phyloP scores from a whole-genome alignment of 2,888 invertebrate genomes.

The Campaea margaritaria region DNA sequence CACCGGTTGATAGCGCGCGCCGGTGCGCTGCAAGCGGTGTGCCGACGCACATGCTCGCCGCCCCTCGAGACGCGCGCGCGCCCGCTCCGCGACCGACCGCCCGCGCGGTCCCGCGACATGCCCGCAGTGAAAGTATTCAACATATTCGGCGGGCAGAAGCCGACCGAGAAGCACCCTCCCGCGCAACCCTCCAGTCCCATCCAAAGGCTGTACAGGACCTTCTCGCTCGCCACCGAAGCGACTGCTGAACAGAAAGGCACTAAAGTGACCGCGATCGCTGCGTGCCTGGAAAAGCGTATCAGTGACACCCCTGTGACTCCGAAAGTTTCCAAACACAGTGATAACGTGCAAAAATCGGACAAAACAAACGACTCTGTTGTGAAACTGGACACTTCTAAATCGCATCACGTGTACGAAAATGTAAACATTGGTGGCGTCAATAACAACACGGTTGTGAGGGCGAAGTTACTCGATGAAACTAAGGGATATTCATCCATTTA shows the following conservation, averaged over 20 bases:
- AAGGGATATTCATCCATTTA: constrained; percentile 80
- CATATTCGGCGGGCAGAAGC: constrained; percentile 84
- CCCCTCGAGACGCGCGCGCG: constrained; percentile 79
- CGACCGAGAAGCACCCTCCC: constrained; percentile 75
- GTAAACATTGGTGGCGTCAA: constrained; percentile 68
- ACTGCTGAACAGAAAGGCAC: constrained; percentile 72
- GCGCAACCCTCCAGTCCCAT: constrained; percentile 69
- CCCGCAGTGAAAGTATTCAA: constrained; percentile 85
- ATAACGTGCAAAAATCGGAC: constrained; percentile 73
- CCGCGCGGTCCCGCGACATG: constrained; percentile 80
- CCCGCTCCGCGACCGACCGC: constrained; percentile 71
- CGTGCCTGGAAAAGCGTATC: constrained; percentile 77
- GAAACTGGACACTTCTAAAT: constrained; percentile 59
- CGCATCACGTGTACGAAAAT: constrained; percentile 78
- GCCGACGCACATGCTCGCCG: constrained; percentile 74
- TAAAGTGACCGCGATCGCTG: constrained; percentile 81
- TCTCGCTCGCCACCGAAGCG: constrained; percentile 75
- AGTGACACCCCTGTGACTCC: constrained; percentile 66
- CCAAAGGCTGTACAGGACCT: constrained; percentile 83
- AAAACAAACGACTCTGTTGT: constrained; percentile 63
- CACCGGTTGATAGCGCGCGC: constrained; percentile 64
- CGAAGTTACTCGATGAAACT: constrained; percentile 68
- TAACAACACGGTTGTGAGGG: constrained; percentile 52
- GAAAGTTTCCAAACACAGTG: constrained; percentile 39
- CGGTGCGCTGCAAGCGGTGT: constrained; percentile 52